Base-by-base conservation (phyloP, 2,797 vertebrate species). In the Dromococcyx pavoninus region DNA sequence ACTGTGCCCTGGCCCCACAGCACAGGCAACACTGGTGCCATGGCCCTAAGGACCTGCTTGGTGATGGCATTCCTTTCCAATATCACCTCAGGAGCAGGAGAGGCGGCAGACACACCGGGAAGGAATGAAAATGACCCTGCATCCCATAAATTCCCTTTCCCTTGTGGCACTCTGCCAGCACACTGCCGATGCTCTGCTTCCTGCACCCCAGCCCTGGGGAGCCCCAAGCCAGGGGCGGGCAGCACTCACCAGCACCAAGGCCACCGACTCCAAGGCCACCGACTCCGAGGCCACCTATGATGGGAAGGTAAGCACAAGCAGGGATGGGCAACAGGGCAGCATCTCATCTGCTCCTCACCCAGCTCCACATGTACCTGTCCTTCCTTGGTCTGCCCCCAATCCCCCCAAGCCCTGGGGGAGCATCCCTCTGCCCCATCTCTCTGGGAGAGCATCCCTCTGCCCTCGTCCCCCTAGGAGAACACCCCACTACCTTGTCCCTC, bases 211-310 rank as follows among this genome's bases (percentile, higher is more conserved):
- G 41, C 57, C 70, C 57, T 4, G 56, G 28, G n/a, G 27, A 66
- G 11, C 35, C 73, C 12, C 2, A 4, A 1, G 4, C 51, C 9
- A 3, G 17, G 25, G 28, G 17, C 25, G 78, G 76, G 67, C 78
- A 25, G 41, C 86, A 94, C 95, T 96, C 77, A 96, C 96, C 94
- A 69, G 53, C 93, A 80, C 93, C 95, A 0, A 95, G 93, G 7
- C 95, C 95, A 64, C 93, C 94, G 1, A 56, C 67, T 43, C 88
- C 93, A 0, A 95, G 94, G 54, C 95, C 95, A 22, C 95, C 94
- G 1, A 43, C 41, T 71, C 94, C 95, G 0, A 96, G 62, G 30
- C 61, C 96, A 92, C 92, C 96, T 94, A 1, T 17, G 30, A 79
- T 1, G 3, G 35, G n/a, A 22, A 0, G 35, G 30, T 94, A 17